Conservation (phyloP, 2,113 vertebrate species). For the Panthera tigris region DNA sequence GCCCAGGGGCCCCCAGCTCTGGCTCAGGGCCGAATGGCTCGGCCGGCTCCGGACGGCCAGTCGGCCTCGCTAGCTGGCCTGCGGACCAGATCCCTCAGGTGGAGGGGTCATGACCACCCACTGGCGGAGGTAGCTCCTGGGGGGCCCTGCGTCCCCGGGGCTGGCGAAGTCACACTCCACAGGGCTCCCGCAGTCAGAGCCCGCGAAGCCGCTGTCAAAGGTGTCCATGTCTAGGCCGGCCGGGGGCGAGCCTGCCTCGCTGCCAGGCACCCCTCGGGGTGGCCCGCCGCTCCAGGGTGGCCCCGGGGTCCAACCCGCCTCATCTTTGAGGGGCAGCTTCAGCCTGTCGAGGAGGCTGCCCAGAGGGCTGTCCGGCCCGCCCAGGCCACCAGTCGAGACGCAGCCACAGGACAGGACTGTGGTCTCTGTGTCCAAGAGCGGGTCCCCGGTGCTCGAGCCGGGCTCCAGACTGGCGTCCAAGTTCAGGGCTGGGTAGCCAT, state of each 20-base stretch:
- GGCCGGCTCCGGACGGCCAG: fast-evolving
- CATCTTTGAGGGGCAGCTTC: constrained; percentile 38
- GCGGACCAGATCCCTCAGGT: background rate
- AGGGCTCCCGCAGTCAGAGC: constrained; percentile 91
- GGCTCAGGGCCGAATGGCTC: background rate
- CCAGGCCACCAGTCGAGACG: constrained; percentile 50
- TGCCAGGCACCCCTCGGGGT: constrained; percentile 65
- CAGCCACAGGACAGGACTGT: constrained; percentile 74
- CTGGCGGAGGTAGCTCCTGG: constrained; percentile 94
- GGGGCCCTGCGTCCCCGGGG: constrained; percentile 77
- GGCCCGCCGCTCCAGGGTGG: constrained; percentile 61
- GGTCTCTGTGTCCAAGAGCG: constrained; percentile 1
- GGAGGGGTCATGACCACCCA: constrained; percentile 86
- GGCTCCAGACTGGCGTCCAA: constrained; percentile 60
- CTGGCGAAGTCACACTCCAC: constrained; percentile 85
- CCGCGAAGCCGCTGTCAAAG: constrained; percentile 94
- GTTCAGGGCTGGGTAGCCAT: constrained; percentile 80
- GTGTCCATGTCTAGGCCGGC: constrained; percentile 93
- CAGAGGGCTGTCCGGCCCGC: background rate
- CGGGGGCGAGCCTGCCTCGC: constrained; percentile 86
- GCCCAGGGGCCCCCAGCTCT: background rate
- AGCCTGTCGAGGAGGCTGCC: constrained; percentile 76
- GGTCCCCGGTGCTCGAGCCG: background rate
- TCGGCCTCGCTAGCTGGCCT: constrained; percentile 43
- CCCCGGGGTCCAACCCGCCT: constrained; percentile 78